These are phyloP conservation scores for Amphiduros pacificus DNA, from an alignment of 2,888 invertebrate species.

Conservation along the genomic window DNA sequence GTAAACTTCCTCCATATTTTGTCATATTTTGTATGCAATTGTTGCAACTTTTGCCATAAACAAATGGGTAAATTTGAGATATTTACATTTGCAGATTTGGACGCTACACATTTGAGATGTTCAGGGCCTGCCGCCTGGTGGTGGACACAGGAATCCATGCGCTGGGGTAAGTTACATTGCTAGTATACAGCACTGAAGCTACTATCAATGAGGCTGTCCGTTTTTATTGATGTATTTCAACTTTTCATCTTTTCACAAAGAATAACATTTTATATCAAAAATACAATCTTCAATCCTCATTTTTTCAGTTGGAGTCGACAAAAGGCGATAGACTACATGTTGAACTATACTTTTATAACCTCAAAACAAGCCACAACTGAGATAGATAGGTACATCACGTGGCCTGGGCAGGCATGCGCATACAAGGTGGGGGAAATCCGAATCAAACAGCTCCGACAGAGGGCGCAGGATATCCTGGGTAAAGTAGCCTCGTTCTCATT, in stretches of 20 bases:
- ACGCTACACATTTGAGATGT: conserved; percentile 48
- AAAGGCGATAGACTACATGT: conserved; percentile 44
- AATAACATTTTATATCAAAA: background rate
- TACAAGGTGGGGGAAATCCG: conserved; percentile 33
- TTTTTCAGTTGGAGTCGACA: conserved; percentile 45
- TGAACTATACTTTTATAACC: conserved; percentile 36
- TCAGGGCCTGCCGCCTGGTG: conserved; percentile 53
- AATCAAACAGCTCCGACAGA: conserved; percentile 24
- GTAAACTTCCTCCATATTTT: too few relatives aligned
- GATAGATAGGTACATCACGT: conserved; percentile 53
- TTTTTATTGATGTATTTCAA: too few relatives aligned
- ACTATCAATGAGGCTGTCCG: too few relatives aligned
- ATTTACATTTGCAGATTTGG: conserved; percentile 38
- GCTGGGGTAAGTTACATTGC: too few relatives aligned
- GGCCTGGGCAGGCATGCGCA: conserved; percentile 51
- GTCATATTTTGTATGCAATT: too few relatives aligned
- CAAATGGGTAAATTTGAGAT: background rate
- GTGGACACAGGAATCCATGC: conserved; percentile 59
- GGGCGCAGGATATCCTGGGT: conserved; percentile 48
- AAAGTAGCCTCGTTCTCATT: background rate
- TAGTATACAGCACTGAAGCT: too few relatives aligned
- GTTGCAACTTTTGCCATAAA: too few relatives aligned
- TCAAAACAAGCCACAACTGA: conserved; percentile 35
- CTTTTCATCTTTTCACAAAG: too few relatives aligned
- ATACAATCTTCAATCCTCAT: background rate